Conservation (phyloP, 2,797 vertebrate species). For the Rhinatrema bivittatum region DNA sequence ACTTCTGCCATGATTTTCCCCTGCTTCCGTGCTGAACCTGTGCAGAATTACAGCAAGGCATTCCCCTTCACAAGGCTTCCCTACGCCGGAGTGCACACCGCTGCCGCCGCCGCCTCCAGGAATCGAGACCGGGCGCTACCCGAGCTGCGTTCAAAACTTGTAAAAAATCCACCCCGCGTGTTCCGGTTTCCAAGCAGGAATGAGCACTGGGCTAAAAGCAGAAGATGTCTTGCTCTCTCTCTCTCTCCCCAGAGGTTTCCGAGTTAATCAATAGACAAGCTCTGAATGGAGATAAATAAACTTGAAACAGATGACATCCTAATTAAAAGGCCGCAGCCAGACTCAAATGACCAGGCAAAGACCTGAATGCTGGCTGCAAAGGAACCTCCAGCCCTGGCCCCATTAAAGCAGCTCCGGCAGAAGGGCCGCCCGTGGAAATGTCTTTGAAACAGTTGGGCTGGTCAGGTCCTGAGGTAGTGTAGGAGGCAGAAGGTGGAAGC, state of each 20-base stretch:
- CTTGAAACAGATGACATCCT: constrained; percentile 33
- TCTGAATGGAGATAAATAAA: constrained; percentile 46
- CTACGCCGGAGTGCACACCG: no score
- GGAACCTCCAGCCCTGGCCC: constrained; percentile 26
- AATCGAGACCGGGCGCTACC: no score
- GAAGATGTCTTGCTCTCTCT: constrained; percentile 57
- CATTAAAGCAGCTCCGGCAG: constrained; percentile 27
- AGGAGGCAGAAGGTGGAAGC: constrained; percentile 39
- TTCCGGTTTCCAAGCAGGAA: constrained; percentile 26
- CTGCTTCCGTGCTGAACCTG: no score
- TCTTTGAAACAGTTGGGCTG: constrained; percentile 19
- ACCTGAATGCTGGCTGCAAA: constrained; percentile 47
- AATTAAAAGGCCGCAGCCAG: constrained; percentile 39
- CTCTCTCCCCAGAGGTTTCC: constrained; percentile 41
- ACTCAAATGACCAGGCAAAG: constrained; percentile 42
- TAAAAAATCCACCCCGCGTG: no score
- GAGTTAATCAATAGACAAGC: constrained; percentile 62
- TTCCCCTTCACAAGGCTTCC: no score
- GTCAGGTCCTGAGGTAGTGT: constrained; percentile 23
- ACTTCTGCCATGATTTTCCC: no score
- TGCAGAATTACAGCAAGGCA: no score
- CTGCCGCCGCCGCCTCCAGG: no score
- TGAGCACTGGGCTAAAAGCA: constrained; percentile 43
- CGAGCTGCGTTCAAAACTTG: no score
- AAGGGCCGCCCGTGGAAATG: constrained; percentile 33